Base-by-base conservation (phyloP, 1,140 invertebrate species). In the Rhagoletis zephyria region DNA sequence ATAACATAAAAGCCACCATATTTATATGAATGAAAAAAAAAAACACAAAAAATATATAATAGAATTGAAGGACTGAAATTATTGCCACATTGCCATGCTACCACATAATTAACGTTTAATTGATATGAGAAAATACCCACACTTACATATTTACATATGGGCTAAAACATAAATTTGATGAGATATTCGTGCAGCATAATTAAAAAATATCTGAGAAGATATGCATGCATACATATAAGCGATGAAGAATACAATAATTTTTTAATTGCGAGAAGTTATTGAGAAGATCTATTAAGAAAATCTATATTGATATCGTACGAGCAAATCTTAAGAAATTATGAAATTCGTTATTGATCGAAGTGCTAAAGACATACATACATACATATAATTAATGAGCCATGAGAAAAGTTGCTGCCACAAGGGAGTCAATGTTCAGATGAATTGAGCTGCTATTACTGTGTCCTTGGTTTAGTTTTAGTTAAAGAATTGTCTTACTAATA, bases 1-100 rank as follows among this genome's bases (percentile, higher is more conserved):
- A 14, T 14, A 63, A 5, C 12, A 30, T 7, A 81, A 81, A 30
- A 30, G 30, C 42, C 12, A 65, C 42, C 12, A 77, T 51, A 30
- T 9, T 67, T 77, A 77, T n/a, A 16, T 77, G 45, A 16, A 77
- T 30, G 4, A 9, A 30, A 51, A 56, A 67, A 67, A 63, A 14
- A 63, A 63, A 5, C 12, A 30, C 0, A 81, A 81, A 81, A 45
- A 56, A 81, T 81, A 81, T 48, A 14, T 81, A 81, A 81, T 30
- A 59, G 5, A 81, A 81, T 81, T 81, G 74, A 81, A 81, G 74
- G 74, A 81, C 74, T 81, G 74, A 81, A 81, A 81, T 30, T n/a
- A 81, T 81, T 81, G 74, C 74, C 74, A 81, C 48, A 19, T 81
- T 59, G 48, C 74, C n/a, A 19, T 81, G 64, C 48, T 81, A 81